These are phyloP conservation scores for Sitodiplosis mosellana DNA, from an alignment of 1,140 invertebrate genomes.

Conservation along the genomic window DNA sequence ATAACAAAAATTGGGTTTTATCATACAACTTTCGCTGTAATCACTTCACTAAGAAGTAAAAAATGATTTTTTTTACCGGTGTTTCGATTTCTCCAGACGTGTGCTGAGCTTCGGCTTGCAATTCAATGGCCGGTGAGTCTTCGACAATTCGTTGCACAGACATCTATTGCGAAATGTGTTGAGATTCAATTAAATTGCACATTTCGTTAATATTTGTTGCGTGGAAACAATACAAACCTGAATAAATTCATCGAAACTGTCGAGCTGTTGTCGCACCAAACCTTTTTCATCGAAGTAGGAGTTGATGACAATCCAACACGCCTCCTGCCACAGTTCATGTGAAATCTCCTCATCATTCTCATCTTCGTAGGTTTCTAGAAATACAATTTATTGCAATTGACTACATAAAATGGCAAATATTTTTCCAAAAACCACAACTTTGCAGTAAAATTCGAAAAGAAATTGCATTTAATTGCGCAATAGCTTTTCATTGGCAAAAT, in stretches of 20 bases:
- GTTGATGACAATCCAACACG: constrained; percentile 99
- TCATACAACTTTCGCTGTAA: too few relatives aligned
- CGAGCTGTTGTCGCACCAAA: constrained; percentile 92
- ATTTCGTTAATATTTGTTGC: too few relatives aligned
- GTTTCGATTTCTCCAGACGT: constrained; percentile 79
- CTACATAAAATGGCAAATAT: background rate
- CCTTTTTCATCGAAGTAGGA: constrained; percentile 99
- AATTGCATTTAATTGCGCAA: background rate
- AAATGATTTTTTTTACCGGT: constrained; percentile 57
- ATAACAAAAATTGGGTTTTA: too few relatives aligned
- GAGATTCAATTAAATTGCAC: too few relatives aligned
- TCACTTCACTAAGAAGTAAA: too few relatives aligned
- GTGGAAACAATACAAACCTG: constrained; percentile 41
- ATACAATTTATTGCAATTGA: background rate
- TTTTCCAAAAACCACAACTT: background rate
- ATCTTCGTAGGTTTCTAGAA: constrained; percentile 34
- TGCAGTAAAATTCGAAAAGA: background rate
- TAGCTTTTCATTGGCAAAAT: too few relatives aligned
- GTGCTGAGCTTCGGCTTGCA: constrained; percentile 96
- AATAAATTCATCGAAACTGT: constrained; percentile 99
- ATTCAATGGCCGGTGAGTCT: constrained; percentile 91
- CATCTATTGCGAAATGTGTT: constrained; percentile 38
- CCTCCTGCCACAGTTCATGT: constrained; percentile 94
- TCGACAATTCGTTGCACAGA: constrained; percentile 97
- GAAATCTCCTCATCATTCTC: constrained; percentile 80